phyloP scores from a whole-genome alignment of 1,140 invertebrate genomes.

The Heterodera schachtii region DNA sequence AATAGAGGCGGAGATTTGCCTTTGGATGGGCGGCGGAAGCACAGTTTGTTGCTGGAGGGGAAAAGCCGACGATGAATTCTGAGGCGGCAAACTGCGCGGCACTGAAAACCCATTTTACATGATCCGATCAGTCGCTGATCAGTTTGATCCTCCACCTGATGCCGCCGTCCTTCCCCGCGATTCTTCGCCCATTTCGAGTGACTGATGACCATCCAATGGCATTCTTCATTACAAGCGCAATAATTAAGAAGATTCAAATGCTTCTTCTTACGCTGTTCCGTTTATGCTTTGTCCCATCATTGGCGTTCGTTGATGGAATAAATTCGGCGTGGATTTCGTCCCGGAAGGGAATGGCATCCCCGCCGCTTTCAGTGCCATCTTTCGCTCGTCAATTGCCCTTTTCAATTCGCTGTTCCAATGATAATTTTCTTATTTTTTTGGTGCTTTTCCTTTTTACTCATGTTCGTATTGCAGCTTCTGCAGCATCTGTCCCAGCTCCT shows the following conservation, averaged over 20 bases:
- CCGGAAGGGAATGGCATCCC: conserved; percentile 2
- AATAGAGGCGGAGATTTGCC: conserved; percentile 18
- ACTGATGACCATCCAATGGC: neutral
- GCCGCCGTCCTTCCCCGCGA: neutral
- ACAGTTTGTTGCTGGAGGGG: conserved; percentile 22
- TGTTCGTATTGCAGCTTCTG: conserved; percentile 63
- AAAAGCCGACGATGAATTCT: conserved; percentile 3
- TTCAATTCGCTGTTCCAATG: conserved; percentile 29
- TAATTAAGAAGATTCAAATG: neutral
- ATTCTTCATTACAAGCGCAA: neutral
- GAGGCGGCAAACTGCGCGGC: neutral
- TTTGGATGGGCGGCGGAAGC: conserved; percentile 25
- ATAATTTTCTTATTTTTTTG: neutral
- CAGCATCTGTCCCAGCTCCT: conserved; percentile 62
- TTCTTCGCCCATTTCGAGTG: neutral
- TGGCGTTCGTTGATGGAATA: conserved; percentile 7
- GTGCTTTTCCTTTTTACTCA: conserved; percentile 25
- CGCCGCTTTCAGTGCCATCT: conserved; percentile 12
- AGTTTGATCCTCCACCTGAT: neutral
- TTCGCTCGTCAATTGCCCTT: conserved; percentile 33
- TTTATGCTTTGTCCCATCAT: conserved; percentile 8
- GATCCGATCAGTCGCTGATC: neutral
- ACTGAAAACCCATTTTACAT: neutral
- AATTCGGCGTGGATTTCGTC: conserved; percentile 50
- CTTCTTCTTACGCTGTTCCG: neutral